Base-by-base conservation (phyloP, 92 coral and sea anemone species). In the Anthopleura xanthogrammica region DNA sequence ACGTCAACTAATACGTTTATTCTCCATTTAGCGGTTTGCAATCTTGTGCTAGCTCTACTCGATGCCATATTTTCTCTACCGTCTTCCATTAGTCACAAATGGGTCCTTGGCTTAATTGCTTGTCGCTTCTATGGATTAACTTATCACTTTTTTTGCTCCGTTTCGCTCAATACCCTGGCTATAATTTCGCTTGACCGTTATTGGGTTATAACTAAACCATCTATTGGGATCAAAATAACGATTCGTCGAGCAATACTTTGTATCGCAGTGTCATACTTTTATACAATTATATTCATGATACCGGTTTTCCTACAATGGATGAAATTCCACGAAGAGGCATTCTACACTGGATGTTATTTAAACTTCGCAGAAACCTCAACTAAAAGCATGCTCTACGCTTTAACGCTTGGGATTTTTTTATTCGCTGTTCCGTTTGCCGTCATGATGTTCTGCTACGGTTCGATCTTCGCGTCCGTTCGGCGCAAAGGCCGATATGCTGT, bases 101-200 rank as follows among this genome's bases (percentile, higher is more conserved):
- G 98, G 98, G 41, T 89, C 2, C 89, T 93, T 40, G 97, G 98
- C 14, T 42, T 65, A 16, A 77, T 71, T 5, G 82, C 88, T 0
- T 91, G 95, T 41, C 87, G 86, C 19, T 72, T 84, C 12, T 95
- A 87, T 48, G 98, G 97, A 16, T 85, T 94, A 65, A 78, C 79
- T 10, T 92, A 95, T 80, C 89, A 91, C 60, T 89, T 90, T 43
- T 89, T 95, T 75, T 87, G 92, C 85, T 86, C 92, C 4, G 84
- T 90, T 62, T 95, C 97, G 46, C 76, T 95, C 68, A 93, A 89
- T 36, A 95, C 94, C 4, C 89, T 95, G 0, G 98, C 95, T 2
- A 88, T 94, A 13, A 95, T 95, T 43, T 93, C 98, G 17, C 88
- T 95, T 12, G 98, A 95, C 60, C 90, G 98, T 10, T 91, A 89